phyloP scores from a whole-genome alignment of 2,113 vertebrate genomes.

The Struthidea cinerea region DNA sequence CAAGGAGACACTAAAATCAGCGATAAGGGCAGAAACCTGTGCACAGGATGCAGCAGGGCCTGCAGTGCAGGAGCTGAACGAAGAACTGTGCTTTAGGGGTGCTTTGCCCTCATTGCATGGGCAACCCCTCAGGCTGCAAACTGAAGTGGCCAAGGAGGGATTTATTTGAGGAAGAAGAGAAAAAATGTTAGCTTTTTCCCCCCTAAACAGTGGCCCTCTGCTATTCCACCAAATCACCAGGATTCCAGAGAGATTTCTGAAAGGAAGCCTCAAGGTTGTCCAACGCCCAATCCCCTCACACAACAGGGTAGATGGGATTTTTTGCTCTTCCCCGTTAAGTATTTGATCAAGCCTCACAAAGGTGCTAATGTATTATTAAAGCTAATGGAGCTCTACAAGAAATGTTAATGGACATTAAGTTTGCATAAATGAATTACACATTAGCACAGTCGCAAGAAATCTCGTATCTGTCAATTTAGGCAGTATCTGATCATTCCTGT shows the following conservation, averaged over 20 bases:
- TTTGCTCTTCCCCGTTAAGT: not conserved
- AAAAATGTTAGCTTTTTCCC: accelerated
- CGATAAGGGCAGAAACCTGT: accelerated
- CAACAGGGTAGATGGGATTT: not conserved
- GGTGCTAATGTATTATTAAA: slow-evolving; percentile 81
- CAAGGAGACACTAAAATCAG: not conserved
- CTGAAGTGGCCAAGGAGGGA: accelerated
- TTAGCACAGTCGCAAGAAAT: slow-evolving; percentile 74
- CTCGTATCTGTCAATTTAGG: slow-evolving; percentile 76
- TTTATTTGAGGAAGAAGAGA: not conserved
- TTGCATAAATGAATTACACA: slow-evolving; percentile 85
- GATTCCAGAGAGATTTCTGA: not conserved
- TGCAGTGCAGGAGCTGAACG: accelerated
- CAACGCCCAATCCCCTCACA: not conserved
- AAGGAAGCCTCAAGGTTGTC: not conserved
- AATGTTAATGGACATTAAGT: slow-evolving; percentile 82
- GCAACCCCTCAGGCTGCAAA: not conserved
- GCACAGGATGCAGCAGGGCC: accelerated
- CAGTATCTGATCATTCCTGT: slow-evolving; percentile 76
- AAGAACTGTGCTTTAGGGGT: not conserved
- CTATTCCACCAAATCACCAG: not conserved
- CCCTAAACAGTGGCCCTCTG: accelerated
- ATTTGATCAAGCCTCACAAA: slow-evolving; percentile 76
- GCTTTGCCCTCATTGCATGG: accelerated
- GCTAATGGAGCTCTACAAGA: slow-evolving; percentile 79